Base-by-base conservation (phyloP, 64 coral and sea anemone species). In the Actinia equina region DNA sequence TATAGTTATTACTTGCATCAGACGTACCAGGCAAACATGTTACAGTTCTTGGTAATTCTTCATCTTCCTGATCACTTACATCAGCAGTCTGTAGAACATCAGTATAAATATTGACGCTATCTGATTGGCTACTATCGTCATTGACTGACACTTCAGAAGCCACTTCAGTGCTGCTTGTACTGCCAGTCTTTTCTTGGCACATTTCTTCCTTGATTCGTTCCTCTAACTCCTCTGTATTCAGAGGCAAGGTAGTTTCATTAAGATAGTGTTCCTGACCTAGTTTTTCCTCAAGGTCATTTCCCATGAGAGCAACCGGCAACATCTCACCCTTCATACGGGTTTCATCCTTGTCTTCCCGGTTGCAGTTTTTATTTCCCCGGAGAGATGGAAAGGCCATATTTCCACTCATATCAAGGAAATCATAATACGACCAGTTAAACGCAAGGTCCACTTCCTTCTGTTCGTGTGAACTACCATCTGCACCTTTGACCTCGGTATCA, bases 371-470 rank as follows among this genome's bases (percentile, higher is more conserved):
- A 3, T 74, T 74, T 25, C 26, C 69, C 12, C 9, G 3, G 69
- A 74, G 22, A 4, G 25, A 74, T 37, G 25, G 25, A 41, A 25
- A 74, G 10, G 27, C 25, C 69, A 74, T 74, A 3, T 74, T 74
- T 11, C 69, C 69, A 74, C 69, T 74, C 42, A 81, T 46, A 49
- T 81, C 78, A 44, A 81, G 78, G 44, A 81, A 81, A 23, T 81
- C 78, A 52, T 85, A 91, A 22, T 91, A 91, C 4, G 41, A 85
- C 89, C 89, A 91, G 55, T 91, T 86, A 20, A 91, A 91, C 20
- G 44, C 30, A 14, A 91, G 67, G 2, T 62, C 83, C n/a, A 45
- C 85, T 54, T 86, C 59, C 0, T 27, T 54, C 42, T 69, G 43
- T 55, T 84, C 82, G 5, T 77, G 62, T 30, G n/a, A 23, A 69